phyloP scores from a whole-genome alignment of 2,888 invertebrate genomes.

The Gymnosoma rotundatum region DNA sequence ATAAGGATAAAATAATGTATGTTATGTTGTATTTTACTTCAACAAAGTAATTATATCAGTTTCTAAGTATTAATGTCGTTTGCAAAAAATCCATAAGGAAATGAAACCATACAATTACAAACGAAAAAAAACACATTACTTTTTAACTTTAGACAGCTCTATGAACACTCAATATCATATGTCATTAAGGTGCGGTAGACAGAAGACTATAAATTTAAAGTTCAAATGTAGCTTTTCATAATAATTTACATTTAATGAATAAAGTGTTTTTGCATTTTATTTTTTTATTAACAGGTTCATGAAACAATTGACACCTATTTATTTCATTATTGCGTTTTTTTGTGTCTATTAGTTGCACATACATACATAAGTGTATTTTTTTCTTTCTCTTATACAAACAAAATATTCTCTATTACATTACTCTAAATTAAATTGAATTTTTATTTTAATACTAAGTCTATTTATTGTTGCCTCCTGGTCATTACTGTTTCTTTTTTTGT shows the following conservation, averaged over 20 bases:
- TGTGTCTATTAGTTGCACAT: not conserved
- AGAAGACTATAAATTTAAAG: slow-evolving; percentile 7
- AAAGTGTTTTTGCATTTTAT: slow-evolving; percentile 12
- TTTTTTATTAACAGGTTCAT: slow-evolving; percentile 46
- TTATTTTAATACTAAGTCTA: not conserved
- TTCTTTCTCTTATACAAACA: not conserved
- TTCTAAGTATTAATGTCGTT: slow-evolving; percentile 9
- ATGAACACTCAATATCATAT: not conserved
- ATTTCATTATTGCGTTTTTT: slow-evolving; percentile 13
- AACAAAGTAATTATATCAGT: not conserved
- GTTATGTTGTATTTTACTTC: not conserved
- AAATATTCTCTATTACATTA: slow-evolving; percentile 14
- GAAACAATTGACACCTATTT: slow-evolving; percentile 60
- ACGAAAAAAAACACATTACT: not conserved
- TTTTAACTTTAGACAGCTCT: too few relatives aligned
- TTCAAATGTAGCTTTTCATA: slow-evolving; percentile 18
- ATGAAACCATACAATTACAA: slow-evolving; percentile 32
- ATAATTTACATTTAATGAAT: not conserved
- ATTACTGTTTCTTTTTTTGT: not conserved
- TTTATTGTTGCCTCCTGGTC: slow-evolving; percentile 10
- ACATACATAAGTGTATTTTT: not conserved
- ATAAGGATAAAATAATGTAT: too few relatives aligned
- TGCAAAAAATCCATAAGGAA: slow-evolving; percentile 8
- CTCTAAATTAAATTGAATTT: slow-evolving; percentile 33
- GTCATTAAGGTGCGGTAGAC: not conserved